Conservation (phyloP, 2,113 vertebrate genomes). For the Hypanus sabinus region DNA sequence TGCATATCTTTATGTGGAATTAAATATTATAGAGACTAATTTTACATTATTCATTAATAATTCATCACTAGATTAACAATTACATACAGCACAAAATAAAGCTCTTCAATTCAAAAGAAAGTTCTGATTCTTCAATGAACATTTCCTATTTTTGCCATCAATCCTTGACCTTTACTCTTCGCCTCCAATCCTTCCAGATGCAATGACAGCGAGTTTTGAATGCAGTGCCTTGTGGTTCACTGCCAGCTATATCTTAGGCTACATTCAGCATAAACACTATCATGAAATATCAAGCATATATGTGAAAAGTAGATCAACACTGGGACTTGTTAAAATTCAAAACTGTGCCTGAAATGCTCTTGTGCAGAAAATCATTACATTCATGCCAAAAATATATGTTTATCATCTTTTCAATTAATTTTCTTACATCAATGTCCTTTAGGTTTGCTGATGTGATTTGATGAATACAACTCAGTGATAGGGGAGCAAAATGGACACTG, state of each 20-base stretch:
- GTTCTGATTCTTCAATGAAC: background rate
- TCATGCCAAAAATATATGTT: background rate
- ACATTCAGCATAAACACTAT: background rate
- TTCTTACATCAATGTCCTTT: constrained; percentile 28
- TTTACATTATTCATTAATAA: background rate
- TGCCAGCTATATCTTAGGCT: background rate
- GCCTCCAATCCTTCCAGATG: background rate
- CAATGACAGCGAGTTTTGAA: background rate
- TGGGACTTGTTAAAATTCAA: background rate
- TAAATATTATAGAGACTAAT: background rate
- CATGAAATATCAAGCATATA: background rate
- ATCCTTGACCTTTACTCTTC: background rate
- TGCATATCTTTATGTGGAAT: background rate
- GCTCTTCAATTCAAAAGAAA: background rate
- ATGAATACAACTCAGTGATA: constrained; percentile 15
- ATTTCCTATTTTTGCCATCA: background rate
- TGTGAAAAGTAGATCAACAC: background rate
- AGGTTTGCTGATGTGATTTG: background rate
- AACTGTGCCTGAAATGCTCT: background rate
- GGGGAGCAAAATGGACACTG: constrained; percentile 28
- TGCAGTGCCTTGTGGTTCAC: background rate
- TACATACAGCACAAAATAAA: background rate
- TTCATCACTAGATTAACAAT: background rate
- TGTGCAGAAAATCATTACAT: background rate
- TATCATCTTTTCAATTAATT: background rate